These are phyloP conservation scores for Dynastes maya DNA, from an alignment of 2,888 invertebrate genomes.

Conservation along the genomic window DNA sequence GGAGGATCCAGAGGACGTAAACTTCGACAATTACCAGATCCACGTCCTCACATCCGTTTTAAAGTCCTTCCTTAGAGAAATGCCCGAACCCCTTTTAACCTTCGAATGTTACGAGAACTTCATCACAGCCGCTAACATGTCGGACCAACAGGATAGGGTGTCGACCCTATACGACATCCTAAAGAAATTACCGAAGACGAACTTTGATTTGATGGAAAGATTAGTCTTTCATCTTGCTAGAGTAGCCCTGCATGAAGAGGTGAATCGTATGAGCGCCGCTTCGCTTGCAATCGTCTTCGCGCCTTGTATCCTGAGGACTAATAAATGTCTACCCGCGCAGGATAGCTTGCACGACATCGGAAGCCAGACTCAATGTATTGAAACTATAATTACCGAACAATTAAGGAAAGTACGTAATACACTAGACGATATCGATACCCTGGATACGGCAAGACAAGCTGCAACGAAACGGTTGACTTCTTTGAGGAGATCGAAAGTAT, in stretches of 20 bases:
- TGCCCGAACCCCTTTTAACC: constrained; percentile 94
- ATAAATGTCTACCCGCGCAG: constrained; percentile 90
- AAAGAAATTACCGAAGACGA: constrained; percentile 90
- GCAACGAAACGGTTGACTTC: constrained; percentile 86
- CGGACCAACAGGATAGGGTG: constrained; percentile 86
- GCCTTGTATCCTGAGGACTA: constrained; percentile 92
- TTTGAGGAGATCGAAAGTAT: constrained; percentile 83
- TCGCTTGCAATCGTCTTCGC: constrained; percentile 95
- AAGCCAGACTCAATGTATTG: constrained; percentile 91
- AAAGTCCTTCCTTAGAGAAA: constrained; percentile 91
- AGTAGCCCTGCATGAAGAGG: constrained; percentile 88
- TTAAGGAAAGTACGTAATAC: constrained; percentile 87
- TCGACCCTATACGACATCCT: constrained; percentile 89
- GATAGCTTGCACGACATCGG: constrained; percentile 93
- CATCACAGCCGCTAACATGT: constrained; percentile 88
- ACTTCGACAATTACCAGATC: constrained; percentile 86
- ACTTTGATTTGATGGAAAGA: constrained; percentile 93
- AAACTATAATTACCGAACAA: constrained; percentile 91
- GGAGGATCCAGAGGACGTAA: constrained; percentile 81
- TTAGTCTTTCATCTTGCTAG: constrained; percentile 93
- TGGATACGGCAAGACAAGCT: constrained; percentile 91
- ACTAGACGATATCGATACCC: constrained; percentile 90
- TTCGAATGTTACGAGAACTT: constrained; percentile 97
- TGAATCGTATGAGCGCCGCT: constrained; percentile 93
- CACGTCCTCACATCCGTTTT: constrained; percentile 93